Percentiles rank a stretch among this genome's conserved stretches.
Conservation (phyloP, 2,888 invertebrate genomes). For the Pterobdella sp. region DNA sequence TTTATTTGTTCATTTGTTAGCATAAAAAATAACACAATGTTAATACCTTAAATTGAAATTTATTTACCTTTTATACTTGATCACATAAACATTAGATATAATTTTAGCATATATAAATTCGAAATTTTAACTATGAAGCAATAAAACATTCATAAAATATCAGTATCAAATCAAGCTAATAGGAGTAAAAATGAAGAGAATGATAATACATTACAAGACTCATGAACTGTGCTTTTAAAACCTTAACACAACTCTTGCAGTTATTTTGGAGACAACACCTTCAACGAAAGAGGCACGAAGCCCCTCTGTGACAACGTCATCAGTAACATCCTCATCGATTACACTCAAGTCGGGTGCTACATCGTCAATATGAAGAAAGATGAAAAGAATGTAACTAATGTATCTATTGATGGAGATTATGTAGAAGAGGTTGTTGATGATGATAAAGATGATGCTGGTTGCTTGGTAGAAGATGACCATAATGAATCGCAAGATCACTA, state of each 20-base stretch:
- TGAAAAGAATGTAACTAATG: not conserved
- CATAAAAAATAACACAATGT: not conserved
- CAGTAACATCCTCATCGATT: constrained; percentile 3
- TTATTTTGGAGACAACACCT: no score
- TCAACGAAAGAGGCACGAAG: not conserved
- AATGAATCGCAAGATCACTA: not conserved
- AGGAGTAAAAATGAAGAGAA: no score
- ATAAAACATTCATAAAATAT: no score
- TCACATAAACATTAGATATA: no score
- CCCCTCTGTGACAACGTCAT: not conserved
- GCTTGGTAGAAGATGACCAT: not conserved
- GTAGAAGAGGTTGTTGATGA: not conserved
- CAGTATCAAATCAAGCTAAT: no score
- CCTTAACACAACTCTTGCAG: no score
- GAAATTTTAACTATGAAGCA: no score
- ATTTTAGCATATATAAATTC: no score
- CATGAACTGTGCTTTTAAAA: no score
- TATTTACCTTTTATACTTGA: no score
- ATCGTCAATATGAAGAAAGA: not conserved
- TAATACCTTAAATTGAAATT: no score
- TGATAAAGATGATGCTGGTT: constrained; percentile 5
- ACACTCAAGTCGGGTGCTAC: not conserved
- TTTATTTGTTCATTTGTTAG: not conserved
- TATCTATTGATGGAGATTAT: not conserved
- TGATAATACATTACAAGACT: no score